phyloP scores from a whole-genome alignment of 2,797 vertebrate species.

The Rhabdophis nuchalis region DNA sequence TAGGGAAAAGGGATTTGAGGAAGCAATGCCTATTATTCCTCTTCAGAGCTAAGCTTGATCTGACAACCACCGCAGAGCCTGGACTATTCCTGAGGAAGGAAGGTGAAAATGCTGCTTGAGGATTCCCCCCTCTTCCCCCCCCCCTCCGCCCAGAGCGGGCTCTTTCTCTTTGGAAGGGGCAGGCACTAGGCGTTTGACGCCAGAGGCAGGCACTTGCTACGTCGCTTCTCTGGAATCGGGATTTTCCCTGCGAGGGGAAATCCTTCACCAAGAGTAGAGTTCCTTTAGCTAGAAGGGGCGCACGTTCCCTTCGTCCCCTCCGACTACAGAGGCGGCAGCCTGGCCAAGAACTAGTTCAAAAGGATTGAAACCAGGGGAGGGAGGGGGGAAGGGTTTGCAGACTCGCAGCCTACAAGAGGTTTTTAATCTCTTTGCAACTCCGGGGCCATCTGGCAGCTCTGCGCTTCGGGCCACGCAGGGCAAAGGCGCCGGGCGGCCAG shows the following conservation, averaged over 20 bases:
- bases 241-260: not conserved
- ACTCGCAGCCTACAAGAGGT: not conserved
- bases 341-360: not conserved
- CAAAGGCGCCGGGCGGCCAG: not conserved
- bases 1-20: not conserved
- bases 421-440: not conserved
- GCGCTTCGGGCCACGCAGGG: not conserved
- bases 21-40: not conserved
- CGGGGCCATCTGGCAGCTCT: conserved; percentile 6
- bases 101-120: not conserved
- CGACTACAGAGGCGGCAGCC: not conserved
- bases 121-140: not conserved
- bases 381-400: not conserved
- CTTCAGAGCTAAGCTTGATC: not conserved
- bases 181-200: not conserved
- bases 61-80: not conserved
- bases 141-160: not conserved
- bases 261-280: not conserved
- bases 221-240: not conserved
- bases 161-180: not conserved
- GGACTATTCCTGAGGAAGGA: not conserved
- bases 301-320: not conserved
- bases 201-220: not conserved
- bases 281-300: not conserved
- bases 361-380: not conserved